phyloP scores from a whole-genome alignment of 1,140 invertebrate species.

The Choristoneura fumiferana region DNA sequence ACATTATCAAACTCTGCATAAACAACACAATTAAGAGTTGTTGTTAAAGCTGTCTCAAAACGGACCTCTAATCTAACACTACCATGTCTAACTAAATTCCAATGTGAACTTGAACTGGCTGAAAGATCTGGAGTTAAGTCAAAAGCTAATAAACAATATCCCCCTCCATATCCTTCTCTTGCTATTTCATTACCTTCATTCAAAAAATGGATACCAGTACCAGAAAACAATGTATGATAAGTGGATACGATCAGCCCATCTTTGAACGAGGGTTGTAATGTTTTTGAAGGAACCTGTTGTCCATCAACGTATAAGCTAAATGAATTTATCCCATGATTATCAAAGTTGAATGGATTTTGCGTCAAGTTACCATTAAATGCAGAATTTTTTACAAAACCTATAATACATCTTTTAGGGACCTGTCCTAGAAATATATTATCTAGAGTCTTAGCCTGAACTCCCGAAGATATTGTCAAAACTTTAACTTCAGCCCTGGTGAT shows the following conservation, averaged over 20 bases:
- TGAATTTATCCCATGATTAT: conserved; percentile 49
- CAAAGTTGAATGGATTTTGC: conserved; percentile 61
- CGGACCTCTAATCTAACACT: conserved; percentile 48
- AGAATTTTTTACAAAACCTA: conserved; percentile 59
- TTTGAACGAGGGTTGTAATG: conserved; percentile 28
- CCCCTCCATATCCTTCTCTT: conserved; percentile 27
- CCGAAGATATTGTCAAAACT: conserved; percentile 47
- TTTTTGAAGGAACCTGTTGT: conserved; percentile 32
- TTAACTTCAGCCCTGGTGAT: conserved; percentile 58
- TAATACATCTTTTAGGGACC: conserved; percentile 56
- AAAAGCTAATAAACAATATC: conserved; percentile 42
- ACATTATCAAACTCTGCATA: too few species aligned
- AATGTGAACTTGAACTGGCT: conserved; percentile 42
- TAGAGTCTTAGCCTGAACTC: conserved; percentile 45
- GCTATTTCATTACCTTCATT: conserved; percentile 10
- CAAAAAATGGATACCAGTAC: too few species aligned
- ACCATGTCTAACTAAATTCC: conserved; percentile 49
- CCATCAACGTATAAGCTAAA: conserved; percentile 54
- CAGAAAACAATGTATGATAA: conserved; percentile 59
- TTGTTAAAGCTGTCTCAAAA: conserved; percentile 29
- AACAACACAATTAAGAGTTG: conserved; percentile 39
- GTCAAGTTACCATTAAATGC: conserved; percentile 55
- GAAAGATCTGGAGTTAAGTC: conserved; percentile 59
- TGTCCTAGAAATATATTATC: conserved; percentile 56
- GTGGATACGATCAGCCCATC: conserved; percentile 29